Percentiles rank a stretch among this genome's conserved stretches.
Evolutionary conservation across 2,888 invertebrate genomes (phyloP).

Genomic region (Dasypolia templi): DNA sequence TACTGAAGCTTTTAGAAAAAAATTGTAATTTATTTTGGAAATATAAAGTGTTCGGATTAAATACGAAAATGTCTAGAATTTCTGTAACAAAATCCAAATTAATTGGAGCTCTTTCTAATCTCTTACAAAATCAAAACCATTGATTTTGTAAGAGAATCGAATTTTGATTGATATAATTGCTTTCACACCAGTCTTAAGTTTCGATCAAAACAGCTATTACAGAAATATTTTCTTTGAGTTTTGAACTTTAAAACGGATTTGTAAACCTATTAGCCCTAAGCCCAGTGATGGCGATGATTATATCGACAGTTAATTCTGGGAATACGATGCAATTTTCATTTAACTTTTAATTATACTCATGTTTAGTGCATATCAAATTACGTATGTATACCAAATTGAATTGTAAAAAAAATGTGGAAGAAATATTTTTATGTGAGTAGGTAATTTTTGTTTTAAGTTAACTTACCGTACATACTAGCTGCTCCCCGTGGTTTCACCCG

Average conservation of each 20-base stretch:
- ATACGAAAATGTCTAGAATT: neutral
- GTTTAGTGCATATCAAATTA: neutral
- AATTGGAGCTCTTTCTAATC: conserved; percentile 2
- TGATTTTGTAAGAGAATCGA: too few species aligned
- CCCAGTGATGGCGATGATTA: neutral
- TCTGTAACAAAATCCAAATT: neutral
- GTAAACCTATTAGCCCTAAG: conserved; percentile 18
- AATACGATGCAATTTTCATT: neutral
- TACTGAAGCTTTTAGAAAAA: conserved; percentile 24
- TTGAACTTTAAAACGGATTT: conserved; percentile 28
- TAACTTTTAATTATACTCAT: neutral
- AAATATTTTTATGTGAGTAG: neutral
- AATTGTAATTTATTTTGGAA: conserved; percentile 28
- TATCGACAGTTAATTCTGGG: neutral
- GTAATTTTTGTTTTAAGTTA: neutral
- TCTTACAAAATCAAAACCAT: neutral
- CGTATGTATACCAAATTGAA: neutral
- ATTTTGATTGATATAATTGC: neutral
- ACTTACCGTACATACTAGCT: too few species aligned
- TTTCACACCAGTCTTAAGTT: neutral
- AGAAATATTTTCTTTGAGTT: conserved; percentile 28
- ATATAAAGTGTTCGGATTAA: neutral
- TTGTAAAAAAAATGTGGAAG: neutral
- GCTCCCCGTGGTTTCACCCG: too few species aligned
- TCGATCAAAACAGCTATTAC: conserved; percentile 6